Percentiles rank a stretch among this genome's conserved stretches.
Evolutionary conservation across 2,113 vertebrate species (phyloP).

Genomic region (Hymenochirus boettgeri): DNA sequence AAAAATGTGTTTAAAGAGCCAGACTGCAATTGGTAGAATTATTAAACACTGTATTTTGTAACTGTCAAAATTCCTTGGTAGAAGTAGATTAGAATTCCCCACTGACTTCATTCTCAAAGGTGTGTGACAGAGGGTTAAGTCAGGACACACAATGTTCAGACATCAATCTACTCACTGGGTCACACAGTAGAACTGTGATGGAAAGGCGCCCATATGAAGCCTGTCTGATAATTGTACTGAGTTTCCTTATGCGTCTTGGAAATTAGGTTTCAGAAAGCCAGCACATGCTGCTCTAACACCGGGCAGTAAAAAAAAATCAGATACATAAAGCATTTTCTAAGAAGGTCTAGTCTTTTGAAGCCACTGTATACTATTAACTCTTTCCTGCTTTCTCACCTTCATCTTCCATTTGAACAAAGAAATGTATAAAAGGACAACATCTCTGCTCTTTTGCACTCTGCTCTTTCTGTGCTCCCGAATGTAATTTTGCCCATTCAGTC

Average conservation of each 20-base stretch:
- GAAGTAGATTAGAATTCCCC: conserved; percentile 2
- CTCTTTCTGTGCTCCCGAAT: conserved; percentile 50
- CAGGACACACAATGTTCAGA: conserved; percentile 8
- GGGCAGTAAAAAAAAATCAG: conserved; percentile 19
- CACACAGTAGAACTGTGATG: conserved; percentile 18
- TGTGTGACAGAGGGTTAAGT: conserved; percentile 12
- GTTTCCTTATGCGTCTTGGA: conserved; percentile 22
- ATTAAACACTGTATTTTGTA: conserved; percentile 7
- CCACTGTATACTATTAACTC: conserved; percentile 21
- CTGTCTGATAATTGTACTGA: conserved; percentile 24
- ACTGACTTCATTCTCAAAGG: conserved; percentile 17
- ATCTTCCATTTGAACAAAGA: conserved; percentile 31
- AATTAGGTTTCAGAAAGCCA: conserved; percentile 21
- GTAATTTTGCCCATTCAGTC: conserved; percentile 71
- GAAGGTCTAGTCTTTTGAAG: conserved; percentile 5
- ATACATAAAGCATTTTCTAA: conserved; percentile 16
- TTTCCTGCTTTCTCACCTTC: conserved; percentile 1
- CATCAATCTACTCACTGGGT: conserved; percentile 34
- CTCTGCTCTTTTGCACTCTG: conserved; percentile 29
- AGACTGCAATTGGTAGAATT: conserved; percentile 11
- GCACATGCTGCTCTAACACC: conserved; percentile 26
- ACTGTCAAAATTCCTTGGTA: not conserved
- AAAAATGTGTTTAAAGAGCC: not conserved
- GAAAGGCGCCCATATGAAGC: conserved; percentile 21
- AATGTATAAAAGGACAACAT: conserved; percentile 20